Base-by-base conservation (phyloP, 2,888 invertebrate species). In the Bruchidius siliquastri region DNA sequence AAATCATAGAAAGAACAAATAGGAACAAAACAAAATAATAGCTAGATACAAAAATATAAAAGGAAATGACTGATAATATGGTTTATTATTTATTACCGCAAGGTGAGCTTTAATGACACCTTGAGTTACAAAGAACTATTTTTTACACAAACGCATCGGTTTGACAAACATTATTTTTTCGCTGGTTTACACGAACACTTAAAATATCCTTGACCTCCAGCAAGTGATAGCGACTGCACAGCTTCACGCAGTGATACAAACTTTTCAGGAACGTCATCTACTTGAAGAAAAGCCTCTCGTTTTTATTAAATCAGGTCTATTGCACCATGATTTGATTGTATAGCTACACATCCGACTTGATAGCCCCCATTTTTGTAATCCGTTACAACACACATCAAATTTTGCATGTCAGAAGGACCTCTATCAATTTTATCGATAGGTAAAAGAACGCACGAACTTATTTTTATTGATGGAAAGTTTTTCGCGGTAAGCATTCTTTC, bases 81-180 rank as follows among this genome's bases (percentile, higher is more conserved):
- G 70, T 70, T 70, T 70, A 70, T 70, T 26, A 70, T 70, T 70
- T 70, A 70, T 30, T 70, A 70, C 22, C 13, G 26, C n/a, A 70
- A 70, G 26, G 26, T 26, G n/a, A 3, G n/a, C n/a, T 22, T 70
- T 21, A 22, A 26, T n/a, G 30, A 22, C n/a, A 70, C 70, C 26
- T 26, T 26, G 26, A 26, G 8, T 26, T 26, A 26, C 26, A 26
- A 26, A 70, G n/a, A 70, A 26, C 22, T 26, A 26, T 70, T 73
- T 49, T 70, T 73, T n/a, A 73, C 49, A 73, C 71, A 72, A 69
- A 73, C 68, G 20, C 67, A 66, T 71, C 67, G 21, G 49, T 70
- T 73, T 30, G 70, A 71, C 69, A 72, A 72, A 71, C 74, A 74
- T 72, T 74, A 70, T 26, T 74, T 72, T 74, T 74, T 74, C 70